phyloP scores from a whole-genome alignment of 2,113 vertebrate species.

The Cyprinus carpio region DNA sequence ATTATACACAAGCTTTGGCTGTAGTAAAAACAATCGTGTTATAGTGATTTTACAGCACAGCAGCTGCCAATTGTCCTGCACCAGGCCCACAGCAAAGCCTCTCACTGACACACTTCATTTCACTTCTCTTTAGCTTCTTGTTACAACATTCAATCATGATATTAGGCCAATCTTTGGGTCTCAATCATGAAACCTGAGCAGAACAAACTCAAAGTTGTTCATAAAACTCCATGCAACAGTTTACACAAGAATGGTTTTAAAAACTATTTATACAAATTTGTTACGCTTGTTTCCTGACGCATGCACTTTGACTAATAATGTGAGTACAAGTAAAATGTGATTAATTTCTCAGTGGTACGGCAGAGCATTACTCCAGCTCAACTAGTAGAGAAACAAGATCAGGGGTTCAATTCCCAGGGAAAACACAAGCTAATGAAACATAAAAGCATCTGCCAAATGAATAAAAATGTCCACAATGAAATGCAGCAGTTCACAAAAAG shows the following conservation, averaged over 20 bases:
- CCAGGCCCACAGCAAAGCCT: background rate
- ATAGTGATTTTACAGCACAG: conserved; percentile 12
- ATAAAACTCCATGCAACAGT: background rate
- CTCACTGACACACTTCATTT: background rate
- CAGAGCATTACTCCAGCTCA: background rate
- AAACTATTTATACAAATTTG: background rate
- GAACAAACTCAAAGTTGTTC: background rate
- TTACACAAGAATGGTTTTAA: background rate
- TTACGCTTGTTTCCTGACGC: background rate
- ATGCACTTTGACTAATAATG: background rate
- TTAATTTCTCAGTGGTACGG: background rate
- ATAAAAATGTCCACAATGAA: background rate
- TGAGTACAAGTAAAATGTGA: background rate
- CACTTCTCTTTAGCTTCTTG: background rate
- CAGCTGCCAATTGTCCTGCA: background rate
- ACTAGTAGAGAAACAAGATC: background rate
- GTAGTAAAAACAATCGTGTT: background rate
- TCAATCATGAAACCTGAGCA: background rate
- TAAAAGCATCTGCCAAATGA: background rate
- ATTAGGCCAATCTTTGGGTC: background rate
- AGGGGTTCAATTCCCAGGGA: background rate
- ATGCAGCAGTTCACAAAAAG: background rate
- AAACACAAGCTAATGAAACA: background rate
- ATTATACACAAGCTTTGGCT: background rate
- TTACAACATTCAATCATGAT: background rate